These are phyloP conservation scores for Nannoperca obscura DNA, from an alignment of 2,797 vertebrate genomes.

Conservation along the genomic window DNA sequence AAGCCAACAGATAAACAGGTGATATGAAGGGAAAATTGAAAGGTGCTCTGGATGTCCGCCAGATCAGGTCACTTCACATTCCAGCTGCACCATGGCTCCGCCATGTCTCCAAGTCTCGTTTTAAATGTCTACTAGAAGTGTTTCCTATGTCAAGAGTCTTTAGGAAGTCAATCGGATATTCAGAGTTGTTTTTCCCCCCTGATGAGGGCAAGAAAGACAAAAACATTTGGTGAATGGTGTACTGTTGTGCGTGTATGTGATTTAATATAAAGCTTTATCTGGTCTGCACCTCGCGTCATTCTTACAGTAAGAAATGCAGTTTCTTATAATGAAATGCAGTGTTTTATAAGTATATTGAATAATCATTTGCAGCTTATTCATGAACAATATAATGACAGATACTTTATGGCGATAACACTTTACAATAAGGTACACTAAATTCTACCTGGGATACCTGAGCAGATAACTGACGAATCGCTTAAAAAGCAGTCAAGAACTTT, in stretches of 20 bases:
- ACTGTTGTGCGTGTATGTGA: not conserved
- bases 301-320: not conserved
- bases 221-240: not conserved
- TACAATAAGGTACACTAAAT: not conserved
- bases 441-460: not conserved
- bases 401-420: not conserved
- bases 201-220: not conserved
- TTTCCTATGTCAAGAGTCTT: constrained; percentile 2
- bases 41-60: not conserved
- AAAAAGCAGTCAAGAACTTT: not conserved
- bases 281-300: not conserved
- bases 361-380: not conserved
- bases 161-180: not conserved
- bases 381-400: not conserved
- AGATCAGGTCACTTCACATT: not conserved
- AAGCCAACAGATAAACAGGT: not conserved
- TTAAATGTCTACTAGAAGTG: no score
- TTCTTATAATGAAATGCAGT: no score
- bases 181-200: not conserved
- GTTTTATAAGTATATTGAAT: not conserved
- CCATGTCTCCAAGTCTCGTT: no score
- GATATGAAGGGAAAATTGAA: not conserved
- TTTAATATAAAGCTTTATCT: not conserved
- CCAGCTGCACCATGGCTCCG: not conserved
- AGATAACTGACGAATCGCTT: not conserved